These are phyloP conservation scores for Loriculus beryllinus DNA, from an alignment of 2,797 vertebrate species.

Conservation along the genomic window DNA sequence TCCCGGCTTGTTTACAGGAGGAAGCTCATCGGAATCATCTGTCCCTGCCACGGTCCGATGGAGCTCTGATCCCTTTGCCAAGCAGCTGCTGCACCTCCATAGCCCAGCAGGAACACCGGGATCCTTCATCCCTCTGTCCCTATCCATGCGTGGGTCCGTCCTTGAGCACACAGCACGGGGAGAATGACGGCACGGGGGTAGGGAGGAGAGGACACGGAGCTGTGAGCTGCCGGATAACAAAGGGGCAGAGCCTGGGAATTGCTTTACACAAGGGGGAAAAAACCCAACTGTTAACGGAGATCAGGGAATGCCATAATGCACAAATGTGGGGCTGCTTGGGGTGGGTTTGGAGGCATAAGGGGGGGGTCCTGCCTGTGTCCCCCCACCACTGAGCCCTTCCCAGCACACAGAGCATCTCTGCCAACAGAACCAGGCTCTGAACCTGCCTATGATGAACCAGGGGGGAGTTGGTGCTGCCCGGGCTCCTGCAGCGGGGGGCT, in stretches of 20 bases:
- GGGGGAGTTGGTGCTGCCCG: rapidly evolving
- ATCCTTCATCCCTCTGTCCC: not conserved
- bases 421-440: not conserved
- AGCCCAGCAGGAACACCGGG: rapidly evolving
- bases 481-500: not conserved
- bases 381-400: rapidly evolving
- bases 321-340: not conserved
- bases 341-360: not conserved
- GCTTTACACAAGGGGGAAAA: not conserved
- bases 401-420: rapidly evolving
- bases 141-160: rapidly evolving
- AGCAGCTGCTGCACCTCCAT: not conserved
- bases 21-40: slow-evolving; percentile 24
- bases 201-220: not conserved
- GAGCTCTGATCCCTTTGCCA: not conserved
- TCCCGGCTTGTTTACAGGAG: not conserved
- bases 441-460: not conserved
- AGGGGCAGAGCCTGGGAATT: not conserved
- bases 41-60: not conserved
- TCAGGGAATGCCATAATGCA: rapidly evolving
- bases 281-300: not conserved
- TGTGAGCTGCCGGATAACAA: not conserved
- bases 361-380: not conserved
- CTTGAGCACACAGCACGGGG: not conserved
- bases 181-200: not conserved